These are phyloP conservation scores for Notospermus geniculatus DNA, from an alignment of 1,140 invertebrate genomes.

Conservation along the genomic window DNA sequence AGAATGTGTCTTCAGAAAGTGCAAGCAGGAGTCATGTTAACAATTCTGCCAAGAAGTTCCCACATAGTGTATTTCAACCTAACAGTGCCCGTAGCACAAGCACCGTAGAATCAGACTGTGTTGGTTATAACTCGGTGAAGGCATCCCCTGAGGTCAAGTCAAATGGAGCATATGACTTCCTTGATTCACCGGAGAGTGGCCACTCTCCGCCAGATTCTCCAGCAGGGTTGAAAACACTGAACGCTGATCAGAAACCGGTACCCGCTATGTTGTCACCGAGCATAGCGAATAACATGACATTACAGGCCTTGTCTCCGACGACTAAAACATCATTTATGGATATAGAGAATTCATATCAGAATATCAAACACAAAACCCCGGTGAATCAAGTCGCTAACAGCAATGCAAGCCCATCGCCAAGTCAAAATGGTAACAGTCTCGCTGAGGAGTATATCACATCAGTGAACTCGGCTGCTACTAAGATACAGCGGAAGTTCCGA, in stretches of 20 bases:
- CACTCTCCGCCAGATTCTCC: conserved; percentile 15
- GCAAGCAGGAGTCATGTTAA: background rate
- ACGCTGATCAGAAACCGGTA: conserved; percentile 19
- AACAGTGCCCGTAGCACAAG: conserved; percentile 36
- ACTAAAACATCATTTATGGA: conserved; percentile 44
- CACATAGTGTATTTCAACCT: conserved; percentile 46
- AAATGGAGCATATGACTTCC: background rate
- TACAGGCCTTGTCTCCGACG: conserved; percentile 36
- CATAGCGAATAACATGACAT: conserved; percentile 50
- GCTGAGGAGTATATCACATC: conserved; percentile 47
- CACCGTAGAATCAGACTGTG: conserved; percentile 31
- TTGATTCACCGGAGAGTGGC: background rate
- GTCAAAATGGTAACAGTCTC: conserved; percentile 25
- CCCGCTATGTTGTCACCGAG: conserved; percentile 11
- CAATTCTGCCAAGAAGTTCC: background rate
- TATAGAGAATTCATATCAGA: conserved; percentile 54
- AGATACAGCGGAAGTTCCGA: conserved; percentile 47
- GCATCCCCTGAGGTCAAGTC: background rate
- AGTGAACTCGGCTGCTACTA: conserved; percentile 43
- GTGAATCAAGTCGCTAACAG: conserved; percentile 43
- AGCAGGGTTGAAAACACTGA: conserved; percentile 11
- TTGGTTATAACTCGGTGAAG: background rate
- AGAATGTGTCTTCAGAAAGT: background rate
- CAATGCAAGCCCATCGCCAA: conserved; percentile 13
- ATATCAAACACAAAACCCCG: conserved; percentile 53